Percentiles rank a stretch among this genome's conserved stretches.
These are phyloP conservation scores for Colletes collaris DNA, from an alignment of 2,888 invertebrate species.

Conservation along the genomic window DNA sequence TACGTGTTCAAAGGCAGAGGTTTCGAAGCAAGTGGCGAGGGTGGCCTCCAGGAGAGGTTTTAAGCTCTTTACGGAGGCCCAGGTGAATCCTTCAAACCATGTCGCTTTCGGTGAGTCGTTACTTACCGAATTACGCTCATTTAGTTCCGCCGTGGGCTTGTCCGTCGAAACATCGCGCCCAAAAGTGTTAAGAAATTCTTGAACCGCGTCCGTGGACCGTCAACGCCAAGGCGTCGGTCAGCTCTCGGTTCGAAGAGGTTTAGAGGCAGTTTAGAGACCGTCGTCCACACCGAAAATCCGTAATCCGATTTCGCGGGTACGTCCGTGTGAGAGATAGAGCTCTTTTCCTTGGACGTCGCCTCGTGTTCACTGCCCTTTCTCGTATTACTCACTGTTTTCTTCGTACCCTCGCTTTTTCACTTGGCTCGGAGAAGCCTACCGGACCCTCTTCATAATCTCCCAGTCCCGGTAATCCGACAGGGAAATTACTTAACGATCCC, in stretches of 20 bases:
- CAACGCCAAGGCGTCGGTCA: background rate
- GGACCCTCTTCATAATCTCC: slow-evolving; percentile 46
- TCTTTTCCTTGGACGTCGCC: background rate
- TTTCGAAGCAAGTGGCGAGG: background rate
- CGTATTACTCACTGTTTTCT: slow-evolving; percentile 36
- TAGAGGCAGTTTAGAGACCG: slow-evolving; percentile 29
- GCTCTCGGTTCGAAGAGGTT: slow-evolving; percentile 13
- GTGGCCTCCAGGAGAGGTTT: background rate
- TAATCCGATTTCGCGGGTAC: slow-evolving; percentile 58
- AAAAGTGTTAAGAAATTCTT: slow-evolving; percentile 30
- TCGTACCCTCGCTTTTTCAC: slow-evolving; percentile 21
- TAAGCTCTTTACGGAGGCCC: slow-evolving; percentile 57
- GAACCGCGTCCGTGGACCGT: background rate
- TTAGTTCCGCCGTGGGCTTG: slow-evolving; percentile 8
- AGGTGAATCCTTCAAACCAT: slow-evolving; percentile 1
- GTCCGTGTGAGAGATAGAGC: background rate
- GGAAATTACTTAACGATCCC: slow-evolving; percentile 66
- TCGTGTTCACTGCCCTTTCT: background rate
- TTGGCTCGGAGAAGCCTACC: slow-evolving; percentile 5
- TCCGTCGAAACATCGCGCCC: slow-evolving; percentile 9
- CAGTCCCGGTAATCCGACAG: slow-evolving; percentile 53
- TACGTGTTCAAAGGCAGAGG: too few species aligned
- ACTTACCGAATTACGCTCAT: slow-evolving; percentile 63
- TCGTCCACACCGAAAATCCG: slow-evolving; percentile 26
- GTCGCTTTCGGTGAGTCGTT: slow-evolving; percentile 38